phyloP scores from a whole-genome alignment of 1,140 invertebrate species.

The Lordiphosa stackelbergi region DNA sequence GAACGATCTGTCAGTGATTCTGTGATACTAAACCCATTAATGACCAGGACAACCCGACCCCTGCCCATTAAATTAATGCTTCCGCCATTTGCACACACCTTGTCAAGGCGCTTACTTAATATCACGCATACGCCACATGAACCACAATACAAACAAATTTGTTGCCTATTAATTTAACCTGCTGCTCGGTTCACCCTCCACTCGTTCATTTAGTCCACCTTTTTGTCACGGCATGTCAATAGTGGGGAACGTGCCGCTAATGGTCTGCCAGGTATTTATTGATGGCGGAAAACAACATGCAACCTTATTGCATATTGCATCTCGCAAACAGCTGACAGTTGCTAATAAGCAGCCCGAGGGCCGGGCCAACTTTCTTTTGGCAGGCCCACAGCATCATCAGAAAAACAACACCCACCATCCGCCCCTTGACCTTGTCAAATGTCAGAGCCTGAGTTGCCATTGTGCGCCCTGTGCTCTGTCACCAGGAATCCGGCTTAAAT shows the following conservation, averaged over 20 bases:
- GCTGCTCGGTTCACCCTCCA: neutral
- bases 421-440: conserved; percentile 61
- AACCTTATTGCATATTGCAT: conserved; percentile 31
- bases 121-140: conserved; percentile 36
- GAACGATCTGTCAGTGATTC: no score
- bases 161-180: neutral
- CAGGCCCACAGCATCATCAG: neutral
- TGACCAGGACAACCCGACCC: no score
- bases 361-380: conserved; percentile 24
- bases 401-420: conserved; percentile 16
- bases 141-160: conserved; percentile 7
- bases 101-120: conserved; percentile 25
- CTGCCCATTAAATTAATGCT: no score
- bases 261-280: conserved; percentile 36
- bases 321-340: conserved; percentile 13
- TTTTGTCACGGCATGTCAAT: conserved; percentile 22
- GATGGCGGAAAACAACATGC: conserved; percentile 49
- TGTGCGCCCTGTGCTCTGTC: conserved; percentile 34
- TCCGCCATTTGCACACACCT: conserved; percentile 1
- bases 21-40: no score
- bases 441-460: conserved; percentile 42
- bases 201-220: neutral
- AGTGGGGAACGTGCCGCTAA: conserved; percentile 35
- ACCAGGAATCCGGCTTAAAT: conserved; percentile 57
- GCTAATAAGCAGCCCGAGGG: conserved; percentile 28